Evolutionary conservation across 2,888 invertebrate species (phyloP).

Genomic region (Yponomeuta evonymella): DNA sequence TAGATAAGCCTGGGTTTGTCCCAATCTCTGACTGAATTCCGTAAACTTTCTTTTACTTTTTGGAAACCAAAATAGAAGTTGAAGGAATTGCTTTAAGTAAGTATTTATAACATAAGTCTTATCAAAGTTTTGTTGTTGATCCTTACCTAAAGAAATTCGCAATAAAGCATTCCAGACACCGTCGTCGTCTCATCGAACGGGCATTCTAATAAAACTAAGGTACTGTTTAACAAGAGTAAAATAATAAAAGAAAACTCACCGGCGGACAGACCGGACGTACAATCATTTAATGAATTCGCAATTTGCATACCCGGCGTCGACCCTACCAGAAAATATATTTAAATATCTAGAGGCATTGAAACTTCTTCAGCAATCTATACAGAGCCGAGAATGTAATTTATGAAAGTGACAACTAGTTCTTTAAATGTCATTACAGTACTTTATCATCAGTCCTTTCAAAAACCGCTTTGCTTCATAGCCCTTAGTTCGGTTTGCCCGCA

Average conservation of each 20-base stretch:
- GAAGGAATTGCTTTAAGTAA: too few relatives aligned
- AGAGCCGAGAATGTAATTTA: slow-evolving; percentile 30
- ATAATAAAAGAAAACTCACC: slow-evolving; percentile 50
- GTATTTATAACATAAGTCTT: too few relatives aligned
- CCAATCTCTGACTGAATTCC: too few relatives aligned
- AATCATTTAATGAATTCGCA: slow-evolving; percentile 71
- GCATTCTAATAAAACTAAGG: slow-evolving; percentile 38
- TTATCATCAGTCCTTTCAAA: too few relatives aligned
- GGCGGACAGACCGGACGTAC: slow-evolving; percentile 39
- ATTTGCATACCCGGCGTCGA: slow-evolving; percentile 65
- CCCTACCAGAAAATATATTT: slow-evolving; percentile 40
- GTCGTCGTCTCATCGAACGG: slow-evolving; percentile 15
- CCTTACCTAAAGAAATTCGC: neutral
- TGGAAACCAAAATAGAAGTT: too few relatives aligned
- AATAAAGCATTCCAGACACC: neutral
- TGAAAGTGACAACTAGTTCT: too few relatives aligned
- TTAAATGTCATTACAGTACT: too few relatives aligned
- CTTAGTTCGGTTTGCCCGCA: too few relatives aligned
- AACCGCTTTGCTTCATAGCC: too few relatives aligned
- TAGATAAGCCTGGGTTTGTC: too few relatives aligned
- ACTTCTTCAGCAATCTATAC: slow-evolving; percentile 25
- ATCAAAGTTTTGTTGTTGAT: neutral
- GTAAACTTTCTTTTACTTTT: too few relatives aligned
- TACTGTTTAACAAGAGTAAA: slow-evolving; percentile 48
- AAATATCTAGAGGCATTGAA: slow-evolving; percentile 10